Evolutionary conservation across 2,797 vertebrate genomes (phyloP).

Genomic region (Yasuhikotakia modesta): DNA sequence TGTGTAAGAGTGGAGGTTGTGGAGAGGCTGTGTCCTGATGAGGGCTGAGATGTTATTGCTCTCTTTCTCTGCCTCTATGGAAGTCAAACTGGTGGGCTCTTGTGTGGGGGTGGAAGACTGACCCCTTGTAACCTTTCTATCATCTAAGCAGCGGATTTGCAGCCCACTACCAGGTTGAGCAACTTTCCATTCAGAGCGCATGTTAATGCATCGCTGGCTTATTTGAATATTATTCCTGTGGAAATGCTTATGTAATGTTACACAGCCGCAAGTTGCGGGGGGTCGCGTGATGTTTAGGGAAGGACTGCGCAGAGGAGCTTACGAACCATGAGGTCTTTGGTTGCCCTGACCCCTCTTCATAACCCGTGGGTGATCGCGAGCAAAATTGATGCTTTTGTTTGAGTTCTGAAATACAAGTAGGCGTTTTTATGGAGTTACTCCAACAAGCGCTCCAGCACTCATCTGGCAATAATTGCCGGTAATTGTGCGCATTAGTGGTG

Average conservation of each 20-base stretch:
- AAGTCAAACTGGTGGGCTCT: constrained; percentile 65
- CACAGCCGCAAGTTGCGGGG: constrained; percentile 12
- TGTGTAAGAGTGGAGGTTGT: constrained; percentile 42
- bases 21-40: constrained; percentile 35
- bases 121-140: constrained; percentile 65
- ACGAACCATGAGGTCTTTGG: constrained; percentile 24
- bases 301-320: constrained; percentile 30
- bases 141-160: constrained; percentile 56
- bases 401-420: constrained; percentile 62
- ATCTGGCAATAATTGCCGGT: constrained; percentile 75
- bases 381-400: constrained; percentile 55
- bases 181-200: constrained; percentile 47
- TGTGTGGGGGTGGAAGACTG: constrained; percentile 71
- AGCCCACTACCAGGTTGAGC: constrained; percentile 53
- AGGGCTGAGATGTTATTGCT: constrained; percentile 43
- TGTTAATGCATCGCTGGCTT: constrained; percentile 50
- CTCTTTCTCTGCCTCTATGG: constrained; percentile 65
- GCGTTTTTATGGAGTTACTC: constrained; percentile 69
- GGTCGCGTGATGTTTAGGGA: constrained; percentile 31
- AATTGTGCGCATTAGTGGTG: constrained; percentile 72
- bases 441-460: constrained; percentile 65
- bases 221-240: constrained; percentile 49
- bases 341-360: constrained; percentile 48
- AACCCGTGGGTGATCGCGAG: constrained; percentile 50
- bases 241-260: constrained; percentile 57